Base-by-base conservation (phyloP, 2,113 vertebrate species). In the Uropsilus gracilis region DNA sequence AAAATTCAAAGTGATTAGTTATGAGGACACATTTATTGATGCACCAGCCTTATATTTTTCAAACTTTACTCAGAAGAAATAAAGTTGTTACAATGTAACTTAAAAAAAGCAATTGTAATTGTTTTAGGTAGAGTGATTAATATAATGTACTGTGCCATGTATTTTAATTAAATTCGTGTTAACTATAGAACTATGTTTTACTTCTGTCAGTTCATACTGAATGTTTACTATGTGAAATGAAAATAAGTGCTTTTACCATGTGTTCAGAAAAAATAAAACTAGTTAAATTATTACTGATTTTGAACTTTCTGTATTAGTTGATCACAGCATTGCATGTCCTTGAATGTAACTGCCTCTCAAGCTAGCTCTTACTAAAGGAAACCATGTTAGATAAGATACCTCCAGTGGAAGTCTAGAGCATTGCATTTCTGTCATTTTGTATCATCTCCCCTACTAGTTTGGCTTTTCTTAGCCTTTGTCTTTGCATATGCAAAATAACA, bases 1-100 rank as follows among this genome's bases (percentile, higher is more conserved):
- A 86, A 77, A 87, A 48, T 46, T 18, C 8, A 69, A 93, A 64
- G 44, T 95, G n/a, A 77, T 89, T 96, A 83, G 86, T 81, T 46
- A 95, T 2, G 5, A 12, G 93, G 64, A 82, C 76, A 59, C 0
- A 84, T 86, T 91, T 95, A 91, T 90, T 97, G 90, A 97, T 96
- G 78, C 34, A 72, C 34, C 94, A 77, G 3, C 61, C 66, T 73
- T 32, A 39, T 17, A 64, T 1, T 66, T 94, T 42, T 97, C 75
- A 95, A 78, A 71, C 78, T 80, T 9, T 7, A 72, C 7, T 78
- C 12, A 34, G 18, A 92, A 85, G 17, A 96, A 95, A 96, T 46
- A 93, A 96, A 76, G 3, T 64, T 89, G 22, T 61, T 92, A 42
- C 0, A 80, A 28, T 86, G 39, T 44, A 64, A 72, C 48, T 92